A percentile compares a stretch with the other conserved stretches of the same genome.
Evolutionary conservation across 2,888 invertebrate species (phyloP).

Genomic region (Ceriagrion tenellum): DNA sequence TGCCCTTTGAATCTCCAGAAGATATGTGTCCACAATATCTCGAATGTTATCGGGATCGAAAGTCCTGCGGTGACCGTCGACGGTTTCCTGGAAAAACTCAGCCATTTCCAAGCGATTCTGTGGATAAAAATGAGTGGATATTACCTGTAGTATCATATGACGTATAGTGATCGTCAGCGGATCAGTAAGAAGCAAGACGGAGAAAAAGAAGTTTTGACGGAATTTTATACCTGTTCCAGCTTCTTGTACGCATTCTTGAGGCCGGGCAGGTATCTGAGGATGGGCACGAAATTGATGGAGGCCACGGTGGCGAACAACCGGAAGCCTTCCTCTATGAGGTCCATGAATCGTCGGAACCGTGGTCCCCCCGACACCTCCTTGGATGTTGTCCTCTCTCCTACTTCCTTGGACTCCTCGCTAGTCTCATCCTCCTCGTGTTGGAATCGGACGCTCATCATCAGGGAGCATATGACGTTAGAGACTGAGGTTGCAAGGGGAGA

Average conservation of each 20-base stretch:
- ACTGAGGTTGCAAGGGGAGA: conserved; percentile 89
- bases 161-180: neutral
- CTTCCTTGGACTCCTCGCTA: neutral
- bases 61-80: conserved; percentile 88
- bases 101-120: conserved; percentile 92
- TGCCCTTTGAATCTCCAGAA: conserved; percentile 91
- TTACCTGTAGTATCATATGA: neutral
- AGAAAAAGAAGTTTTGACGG: conserved; percentile 68
- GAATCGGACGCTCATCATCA: conserved; percentile 94
- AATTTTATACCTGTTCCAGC: conserved; percentile 78
- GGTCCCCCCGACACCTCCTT: conserved; percentile 72
- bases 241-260: conserved; percentile 80
- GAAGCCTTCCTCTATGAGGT: conserved; percentile 95
- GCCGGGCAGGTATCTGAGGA: conserved; percentile 84
- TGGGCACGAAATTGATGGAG: conserved; percentile 90
- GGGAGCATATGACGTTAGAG: conserved; percentile 94
- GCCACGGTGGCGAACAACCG: conserved; percentile 90
- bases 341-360: conserved; percentile 89
- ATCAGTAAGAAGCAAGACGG: neutral
- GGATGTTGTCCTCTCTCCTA: neutral
- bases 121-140: conserved; percentile 2
- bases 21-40: conserved; percentile 92
- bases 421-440: conserved; percentile 83
- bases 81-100: conserved; percentile 89
- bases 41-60: conserved; percentile 88